Percentiles rank a stretch among this genome's conserved stretches.
Evolutionary conservation across 2,113 vertebrate genomes (phyloP).

Genomic region (Poecile atricapillus): DNA sequence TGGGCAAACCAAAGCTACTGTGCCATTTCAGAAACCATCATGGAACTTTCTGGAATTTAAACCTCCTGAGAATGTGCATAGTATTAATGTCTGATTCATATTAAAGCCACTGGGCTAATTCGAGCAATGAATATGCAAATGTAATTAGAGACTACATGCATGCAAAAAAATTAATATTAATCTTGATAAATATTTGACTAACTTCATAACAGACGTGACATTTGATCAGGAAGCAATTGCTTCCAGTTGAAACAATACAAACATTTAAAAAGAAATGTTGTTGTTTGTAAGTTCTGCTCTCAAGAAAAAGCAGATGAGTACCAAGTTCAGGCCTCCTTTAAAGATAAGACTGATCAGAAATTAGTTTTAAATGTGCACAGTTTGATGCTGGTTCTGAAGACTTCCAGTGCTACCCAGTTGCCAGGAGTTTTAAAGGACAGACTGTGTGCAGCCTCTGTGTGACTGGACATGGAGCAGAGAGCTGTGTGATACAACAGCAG

Average conservation of each 20-base stretch:
- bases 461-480: not conserved
- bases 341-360: not conserved
- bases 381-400: not conserved
- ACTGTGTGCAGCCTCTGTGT: not conserved
- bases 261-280: not conserved
- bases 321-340: not conserved
- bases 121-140: slow-evolving; percentile 23
- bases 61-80: not conserved
- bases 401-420: not conserved
- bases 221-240: slow-evolving; percentile 22
- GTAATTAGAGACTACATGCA: not conserved
- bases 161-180: not conserved
- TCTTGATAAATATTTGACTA: slow-evolving; percentile 31
- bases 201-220: not conserved
- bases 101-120: not conserved
- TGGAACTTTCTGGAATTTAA: not conserved
- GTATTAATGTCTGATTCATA: not conserved
- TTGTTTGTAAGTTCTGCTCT: not conserved
- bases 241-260: not conserved
- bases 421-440: not conserved
- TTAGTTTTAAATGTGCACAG: not conserved
- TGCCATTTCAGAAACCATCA: not conserved
- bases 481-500: not conserved
- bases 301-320: not conserved
- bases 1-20: not conserved